Percentiles rank a stretch among this genome's conserved stretches.
phyloP scores from a whole-genome alignment of 2,797 vertebrate genomes.

The Gobio occitaniae region DNA sequence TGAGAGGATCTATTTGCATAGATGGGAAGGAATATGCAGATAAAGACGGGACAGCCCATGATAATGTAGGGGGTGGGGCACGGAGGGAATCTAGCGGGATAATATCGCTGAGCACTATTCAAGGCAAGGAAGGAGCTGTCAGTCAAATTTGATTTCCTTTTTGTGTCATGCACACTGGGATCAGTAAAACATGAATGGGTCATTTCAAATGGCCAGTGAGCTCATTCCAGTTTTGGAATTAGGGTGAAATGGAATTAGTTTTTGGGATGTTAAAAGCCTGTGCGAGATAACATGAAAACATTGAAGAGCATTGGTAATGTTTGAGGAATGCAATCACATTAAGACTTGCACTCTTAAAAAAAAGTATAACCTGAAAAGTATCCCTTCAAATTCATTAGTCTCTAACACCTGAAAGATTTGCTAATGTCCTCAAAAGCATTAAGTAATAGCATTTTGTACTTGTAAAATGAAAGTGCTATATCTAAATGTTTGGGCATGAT shows the following conservation, averaged over 20 bases:
- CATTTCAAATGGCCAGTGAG: neutral
- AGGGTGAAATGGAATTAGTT: neutral
- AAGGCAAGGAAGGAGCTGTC: slow-evolving; percentile 51
- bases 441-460: neutral
- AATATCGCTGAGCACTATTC: slow-evolving; percentile 54
- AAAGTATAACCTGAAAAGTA: neutral
- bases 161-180: neutral
- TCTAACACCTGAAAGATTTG: neutral
- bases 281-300: neutral
- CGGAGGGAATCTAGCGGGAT: slow-evolving; percentile 47
- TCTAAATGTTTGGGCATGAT: neutral
- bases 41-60: slow-evolving; percentile 54
- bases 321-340: neutral
- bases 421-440: neutral
- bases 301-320: neutral
- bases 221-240: neutral
- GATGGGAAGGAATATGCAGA: slow-evolving; percentile 58
- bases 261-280: slow-evolving; percentile 1
- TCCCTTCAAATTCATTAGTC: neutral
- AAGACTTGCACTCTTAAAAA: neutral
- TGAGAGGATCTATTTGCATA: slow-evolving; percentile 54
- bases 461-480: neutral
- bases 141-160: slow-evolving; percentile 47
- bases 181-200: slow-evolving; percentile 37
- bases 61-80: slow-evolving; percentile 61